Percentiles rank a stretch among this genome's conserved stretches.
Evolutionary conservation across 2,113 vertebrate genomes (phyloP).

Genomic region (Lophura nycthemera): DNA sequence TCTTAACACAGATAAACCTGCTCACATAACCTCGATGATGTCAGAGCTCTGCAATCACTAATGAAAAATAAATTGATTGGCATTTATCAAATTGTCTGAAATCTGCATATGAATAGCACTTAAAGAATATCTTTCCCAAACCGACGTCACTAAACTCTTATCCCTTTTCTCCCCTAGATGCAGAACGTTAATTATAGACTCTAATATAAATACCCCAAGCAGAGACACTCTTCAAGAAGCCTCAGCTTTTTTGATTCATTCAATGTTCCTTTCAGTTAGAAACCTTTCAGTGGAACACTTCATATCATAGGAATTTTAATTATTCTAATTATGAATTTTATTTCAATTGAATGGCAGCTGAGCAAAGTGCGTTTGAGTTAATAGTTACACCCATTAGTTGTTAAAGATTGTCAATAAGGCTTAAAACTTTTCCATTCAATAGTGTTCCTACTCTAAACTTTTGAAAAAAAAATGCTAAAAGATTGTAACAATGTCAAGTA

Average conservation of each 20-base stretch:
- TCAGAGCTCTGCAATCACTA: not conserved
- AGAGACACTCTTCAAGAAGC: not conserved
- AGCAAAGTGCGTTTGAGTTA: not conserved
- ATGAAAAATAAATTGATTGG: not conserved
- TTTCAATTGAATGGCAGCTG: not conserved
- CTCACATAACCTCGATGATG: not conserved
- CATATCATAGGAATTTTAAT: not conserved
- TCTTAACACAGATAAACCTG: not conserved
- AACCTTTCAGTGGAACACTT: not conserved
- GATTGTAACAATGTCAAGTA: slow-evolving; percentile 19
- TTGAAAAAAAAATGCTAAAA: slow-evolving; percentile 31
- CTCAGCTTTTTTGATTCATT: not conserved
- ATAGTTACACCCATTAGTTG: not conserved
- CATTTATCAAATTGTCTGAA: not conserved
- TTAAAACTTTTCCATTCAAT: slow-evolving; percentile 50
- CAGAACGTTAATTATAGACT: not conserved
- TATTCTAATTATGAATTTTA: not conserved
- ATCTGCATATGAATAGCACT: not conserved
- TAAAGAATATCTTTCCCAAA: not conserved
- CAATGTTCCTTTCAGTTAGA: not conserved
- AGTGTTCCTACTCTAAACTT: not conserved
- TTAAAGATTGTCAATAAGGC: not conserved
- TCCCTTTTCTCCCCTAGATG: not conserved
- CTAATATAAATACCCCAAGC: not conserved
- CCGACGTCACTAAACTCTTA: not conserved